Base-by-base conservation (phyloP, 2,797 vertebrate species). In the Rhinophrynus dorsalis region DNA sequence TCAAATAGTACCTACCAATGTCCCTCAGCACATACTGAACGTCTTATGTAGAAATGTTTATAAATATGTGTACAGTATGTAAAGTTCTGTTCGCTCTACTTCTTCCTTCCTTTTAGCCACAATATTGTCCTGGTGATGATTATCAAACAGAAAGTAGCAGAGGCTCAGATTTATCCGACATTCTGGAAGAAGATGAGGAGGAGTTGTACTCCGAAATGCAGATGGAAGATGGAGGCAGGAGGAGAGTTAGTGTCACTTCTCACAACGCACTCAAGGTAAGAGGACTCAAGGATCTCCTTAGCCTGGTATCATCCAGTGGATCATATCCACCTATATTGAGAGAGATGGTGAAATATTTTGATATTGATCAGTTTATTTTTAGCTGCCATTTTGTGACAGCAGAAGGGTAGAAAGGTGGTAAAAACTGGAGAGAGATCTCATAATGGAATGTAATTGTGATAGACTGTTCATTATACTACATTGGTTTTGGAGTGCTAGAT, bases 181-280 rank as follows among this genome's bases (percentile, higher is more conserved):
- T 99, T 47, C 92, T 99, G 94, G 97, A 99, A 83, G 97, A 99
- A 77, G 97, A 99, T 0, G 97, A 99, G 87, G 97, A 99, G 52
- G 97, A 99, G 61, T 90, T 99, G 0, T 98, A 93, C 85, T 96
- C 95, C 0, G 97, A 99, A 85, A 98, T 98, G 95, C 96, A 98
- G 74, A 85, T 96, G 84, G 97, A 99, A 79, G 97, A 97, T 0
- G 95, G 95, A 5, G 94, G 93, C 26, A 82, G 96, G 38, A 77
- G 90, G 10, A 87, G 96, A 74, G 78, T 89, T 47, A 96, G 95
- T 17, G 87, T 95, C 77, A 92, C 91, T 40, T 94, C 97, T 15
- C 97, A 98, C 85, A 91, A 87, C 33, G 83, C 95, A 1, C 94
- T 98, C 62, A 99, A 99, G 97, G 97, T 99, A 94, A 78, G 79